These are phyloP conservation scores for Corythornis vintsioides DNA, from an alignment of 2,113 vertebrate genomes.

Conservation along the genomic window DNA sequence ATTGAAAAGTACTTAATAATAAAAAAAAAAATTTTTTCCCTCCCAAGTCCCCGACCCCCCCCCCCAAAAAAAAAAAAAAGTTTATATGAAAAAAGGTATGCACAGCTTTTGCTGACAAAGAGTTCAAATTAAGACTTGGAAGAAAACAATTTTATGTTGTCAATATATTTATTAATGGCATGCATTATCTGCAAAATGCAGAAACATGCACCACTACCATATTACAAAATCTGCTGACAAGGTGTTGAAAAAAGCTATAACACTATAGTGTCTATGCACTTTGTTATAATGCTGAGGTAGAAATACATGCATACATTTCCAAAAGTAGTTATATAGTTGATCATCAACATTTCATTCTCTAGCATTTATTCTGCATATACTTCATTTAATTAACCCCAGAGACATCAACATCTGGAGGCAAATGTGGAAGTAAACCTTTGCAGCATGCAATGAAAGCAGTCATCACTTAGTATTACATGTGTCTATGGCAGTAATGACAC, in stretches of 20 bases:
- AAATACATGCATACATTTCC: constrained; percentile 21
- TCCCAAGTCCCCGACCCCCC: too few species aligned
- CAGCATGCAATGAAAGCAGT: neutral
- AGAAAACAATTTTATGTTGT: constrained; percentile 4
- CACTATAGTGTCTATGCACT: neutral
- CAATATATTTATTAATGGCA: constrained; percentile 54
- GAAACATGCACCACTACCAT: neutral
- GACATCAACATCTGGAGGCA: neutral
- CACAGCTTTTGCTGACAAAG: neutral
- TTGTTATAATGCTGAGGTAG: neutral
- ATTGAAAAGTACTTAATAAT: neutral
- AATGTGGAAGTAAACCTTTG: neutral
- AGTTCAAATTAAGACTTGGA: constrained; percentile 7
- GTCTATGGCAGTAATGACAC: neutral
- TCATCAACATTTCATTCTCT: constrained; percentile 14
- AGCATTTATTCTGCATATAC: neutral
- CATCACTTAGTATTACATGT: neutral
- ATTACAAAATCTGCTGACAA: constrained; percentile 47
- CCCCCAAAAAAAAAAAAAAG: neutral
- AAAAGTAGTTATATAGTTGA: constrained; percentile 24
- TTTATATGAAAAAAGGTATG: neutral
- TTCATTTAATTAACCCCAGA: constrained; percentile 29
- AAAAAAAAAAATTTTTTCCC: too few species aligned
- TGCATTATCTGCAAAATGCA: constrained; percentile 38
- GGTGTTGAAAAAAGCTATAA: constrained; percentile 20